Conservation (phyloP, 2,888 invertebrate species). For the Meteorus colon region DNA sequence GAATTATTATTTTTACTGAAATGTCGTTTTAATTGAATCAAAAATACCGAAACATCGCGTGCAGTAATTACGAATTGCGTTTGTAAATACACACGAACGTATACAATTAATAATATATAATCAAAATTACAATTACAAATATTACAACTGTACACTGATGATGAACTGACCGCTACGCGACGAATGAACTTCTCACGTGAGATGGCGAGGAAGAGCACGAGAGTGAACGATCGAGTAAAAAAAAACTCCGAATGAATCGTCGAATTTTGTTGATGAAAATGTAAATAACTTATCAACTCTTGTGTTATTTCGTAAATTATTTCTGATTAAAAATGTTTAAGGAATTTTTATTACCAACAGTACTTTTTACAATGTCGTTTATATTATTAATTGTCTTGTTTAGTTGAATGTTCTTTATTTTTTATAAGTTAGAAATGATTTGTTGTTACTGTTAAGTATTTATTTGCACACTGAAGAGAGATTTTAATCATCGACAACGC, state of each 20-base stretch:
- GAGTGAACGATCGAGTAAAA: no score
- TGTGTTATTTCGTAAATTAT: background rate
- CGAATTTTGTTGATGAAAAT: background rate
- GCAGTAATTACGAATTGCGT: no score
- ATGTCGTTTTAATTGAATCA: constrained; percentile 20
- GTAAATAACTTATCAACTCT: background rate
- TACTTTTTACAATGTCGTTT: background rate
- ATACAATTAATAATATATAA: background rate
- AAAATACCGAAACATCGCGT: background rate
- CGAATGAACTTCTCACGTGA: background rate
- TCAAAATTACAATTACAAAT: constrained; percentile 7
- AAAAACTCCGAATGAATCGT: background rate
- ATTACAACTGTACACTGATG: constrained; percentile 3
- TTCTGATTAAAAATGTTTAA: background rate
- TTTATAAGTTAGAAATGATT: background rate
- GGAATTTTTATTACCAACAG: background rate
- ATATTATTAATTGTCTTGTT: background rate
- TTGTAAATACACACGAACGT: background rate
- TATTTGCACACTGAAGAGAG: constrained; percentile 41
- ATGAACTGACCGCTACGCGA: background rate
- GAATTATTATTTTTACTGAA: constrained; percentile 5
- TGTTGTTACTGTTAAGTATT: background rate
- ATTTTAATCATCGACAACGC: constrained; percentile 65
- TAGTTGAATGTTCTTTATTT: constrained; percentile 1
- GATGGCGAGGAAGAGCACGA: no score